Percentiles rank a stretch among this genome's conserved stretches.
These are phyloP conservation scores for Ammodytes marinus DNA, from an alignment of 2,113 vertebrate species.

Conservation along the genomic window DNA sequence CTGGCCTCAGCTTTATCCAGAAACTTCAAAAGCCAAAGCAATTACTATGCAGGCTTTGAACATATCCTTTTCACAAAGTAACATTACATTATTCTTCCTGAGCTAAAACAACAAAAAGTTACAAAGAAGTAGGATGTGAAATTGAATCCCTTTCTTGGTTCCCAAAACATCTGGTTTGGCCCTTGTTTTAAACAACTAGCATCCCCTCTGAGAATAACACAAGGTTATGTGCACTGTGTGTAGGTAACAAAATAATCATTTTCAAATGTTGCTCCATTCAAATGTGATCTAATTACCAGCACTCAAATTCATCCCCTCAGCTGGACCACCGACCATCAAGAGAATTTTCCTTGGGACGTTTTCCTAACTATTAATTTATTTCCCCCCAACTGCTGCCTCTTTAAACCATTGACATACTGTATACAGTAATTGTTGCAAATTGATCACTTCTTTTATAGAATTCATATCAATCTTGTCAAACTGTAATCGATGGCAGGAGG, in stretches of 20 bases:
- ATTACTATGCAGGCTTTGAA: slow-evolving; percentile 79
- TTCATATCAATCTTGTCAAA: slow-evolving; percentile 90
- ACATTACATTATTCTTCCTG: slow-evolving; percentile 75
- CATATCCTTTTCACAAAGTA: slow-evolving; percentile 75
- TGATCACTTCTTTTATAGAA: slow-evolving; percentile 94
- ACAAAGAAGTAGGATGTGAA: slow-evolving; percentile 79
- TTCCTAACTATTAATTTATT: slow-evolving; percentile 78
- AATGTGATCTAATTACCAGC: slow-evolving; percentile 80
- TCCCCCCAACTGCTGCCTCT: slow-evolving; percentile 75
- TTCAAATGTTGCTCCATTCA: slow-evolving; percentile 82
- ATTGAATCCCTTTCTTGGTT: slow-evolving; percentile 72
- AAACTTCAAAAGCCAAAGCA: slow-evolving; percentile 76
- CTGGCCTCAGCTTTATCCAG: slow-evolving; percentile 57
- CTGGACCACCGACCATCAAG: slow-evolving; percentile 73
- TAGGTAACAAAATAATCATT: slow-evolving; percentile 83
- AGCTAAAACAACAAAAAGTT: slow-evolving; percentile 73
- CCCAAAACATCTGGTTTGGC: slow-evolving; percentile 81
- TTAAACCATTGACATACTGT: slow-evolving; percentile 68
- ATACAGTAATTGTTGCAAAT: slow-evolving; percentile 91
- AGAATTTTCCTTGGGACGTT: slow-evolving; percentile 54
- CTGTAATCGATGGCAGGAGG: slow-evolving; percentile 89
- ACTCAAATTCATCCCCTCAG: slow-evolving; percentile 75
- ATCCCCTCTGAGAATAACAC: slow-evolving; percentile 77
- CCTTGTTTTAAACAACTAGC: slow-evolving; percentile 77
- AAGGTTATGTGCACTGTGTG: slow-evolving; percentile 69